Evolutionary conservation across 2,797 vertebrate genomes (phyloP).

Genomic region (Mus minutoides): DNA sequence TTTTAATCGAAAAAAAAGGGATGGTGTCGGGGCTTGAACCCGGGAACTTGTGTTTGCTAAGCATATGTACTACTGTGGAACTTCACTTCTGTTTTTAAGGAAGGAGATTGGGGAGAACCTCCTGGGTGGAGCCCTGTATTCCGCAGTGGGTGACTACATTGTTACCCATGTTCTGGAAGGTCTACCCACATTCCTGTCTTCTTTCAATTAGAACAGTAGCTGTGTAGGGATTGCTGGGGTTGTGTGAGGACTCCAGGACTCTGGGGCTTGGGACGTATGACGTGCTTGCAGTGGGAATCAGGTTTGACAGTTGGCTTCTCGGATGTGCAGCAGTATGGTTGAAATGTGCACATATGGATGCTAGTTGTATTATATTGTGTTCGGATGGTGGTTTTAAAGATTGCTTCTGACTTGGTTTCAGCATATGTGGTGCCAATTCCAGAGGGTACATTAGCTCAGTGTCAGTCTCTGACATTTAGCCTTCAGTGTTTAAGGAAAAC

Average conservation of each 20-base stretch:
- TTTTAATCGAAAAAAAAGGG: background rate
- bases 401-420: background rate
- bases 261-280: background rate
- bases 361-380: background rate
- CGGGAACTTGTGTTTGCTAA: background rate
- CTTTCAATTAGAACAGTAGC: background rate
- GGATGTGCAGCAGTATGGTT: background rate
- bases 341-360: background rate
- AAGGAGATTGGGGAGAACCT: background rate
- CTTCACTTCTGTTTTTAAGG: background rate
- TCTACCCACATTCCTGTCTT: background rate
- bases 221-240: background rate
- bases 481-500: background rate
- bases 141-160: background rate
- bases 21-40: background rate
- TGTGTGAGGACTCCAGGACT: background rate
- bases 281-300: background rate
- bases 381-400: background rate
- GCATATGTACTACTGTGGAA: background rate
- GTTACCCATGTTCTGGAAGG: background rate
- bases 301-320: background rate
- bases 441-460: background rate
- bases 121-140: background rate
- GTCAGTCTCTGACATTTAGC: background rate
- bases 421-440: background rate